phyloP scores from a whole-genome alignment of 2,888 invertebrate genomes.

The Parasteatoda lunata region DNA sequence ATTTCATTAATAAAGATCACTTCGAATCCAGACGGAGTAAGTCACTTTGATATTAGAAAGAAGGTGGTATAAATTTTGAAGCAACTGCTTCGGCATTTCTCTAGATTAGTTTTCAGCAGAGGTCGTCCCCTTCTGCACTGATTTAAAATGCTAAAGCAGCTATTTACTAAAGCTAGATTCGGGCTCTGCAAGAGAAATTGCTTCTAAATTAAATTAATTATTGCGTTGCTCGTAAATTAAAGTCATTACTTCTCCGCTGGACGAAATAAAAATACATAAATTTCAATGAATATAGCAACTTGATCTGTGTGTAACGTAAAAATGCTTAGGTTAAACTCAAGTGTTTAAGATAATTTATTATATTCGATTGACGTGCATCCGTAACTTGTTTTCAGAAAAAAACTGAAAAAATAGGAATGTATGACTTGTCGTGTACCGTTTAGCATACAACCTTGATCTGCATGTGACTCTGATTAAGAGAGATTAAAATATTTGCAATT shows the following conservation, averaged over 20 bases:
- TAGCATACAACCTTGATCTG: too few relatives aligned
- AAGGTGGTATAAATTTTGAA: background rate
- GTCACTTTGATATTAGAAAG: background rate
- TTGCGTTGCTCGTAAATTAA: background rate
- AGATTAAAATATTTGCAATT: too few relatives aligned
- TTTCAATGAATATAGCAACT: too few relatives aligned
- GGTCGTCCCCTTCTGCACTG: background rate
- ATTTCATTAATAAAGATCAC: conserved; percentile 17
- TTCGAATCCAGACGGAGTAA: background rate
- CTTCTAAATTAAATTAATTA: background rate
- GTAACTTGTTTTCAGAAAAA: too few relatives aligned
- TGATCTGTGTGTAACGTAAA: too few relatives aligned
- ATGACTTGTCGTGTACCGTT: too few relatives aligned
- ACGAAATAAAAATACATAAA: background rate
- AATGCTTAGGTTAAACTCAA: too few relatives aligned
- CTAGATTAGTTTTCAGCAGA: background rate
- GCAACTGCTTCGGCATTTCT: background rate
- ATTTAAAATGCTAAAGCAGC: background rate
- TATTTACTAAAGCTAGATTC: background rate
- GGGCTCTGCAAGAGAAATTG: background rate
- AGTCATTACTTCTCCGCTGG: background rate
- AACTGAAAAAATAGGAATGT: too few relatives aligned
- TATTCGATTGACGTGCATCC: too few relatives aligned
- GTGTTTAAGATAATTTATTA: too few relatives aligned
- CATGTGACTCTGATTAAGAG: too few relatives aligned